A percentile compares a stretch with the other conserved stretches of the same genome.
phyloP scores from a whole-genome alignment of 2,888 invertebrate species.

The Oscheius sp. region DNA sequence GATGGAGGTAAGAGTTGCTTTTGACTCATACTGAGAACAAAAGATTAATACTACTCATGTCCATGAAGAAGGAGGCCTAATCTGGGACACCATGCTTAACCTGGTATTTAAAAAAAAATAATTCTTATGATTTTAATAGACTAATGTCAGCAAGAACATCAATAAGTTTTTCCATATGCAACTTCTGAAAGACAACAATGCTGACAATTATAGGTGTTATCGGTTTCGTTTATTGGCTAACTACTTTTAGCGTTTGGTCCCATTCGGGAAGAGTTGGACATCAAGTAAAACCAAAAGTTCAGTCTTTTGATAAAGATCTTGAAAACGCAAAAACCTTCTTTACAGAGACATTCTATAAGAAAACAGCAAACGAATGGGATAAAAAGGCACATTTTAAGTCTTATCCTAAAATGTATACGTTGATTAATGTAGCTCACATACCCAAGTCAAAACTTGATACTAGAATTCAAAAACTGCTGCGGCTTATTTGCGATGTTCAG shows the following conservation, averaged over 20 bases:
- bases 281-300: slow-evolving; percentile 72
- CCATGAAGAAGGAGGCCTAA: slow-evolving; percentile 69
- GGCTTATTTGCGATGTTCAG: slow-evolving; percentile 73
- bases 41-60: slow-evolving; percentile 70
- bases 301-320: slow-evolving; percentile 71
- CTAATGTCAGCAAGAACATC: slow-evolving; percentile 74
- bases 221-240: too few relatives aligned
- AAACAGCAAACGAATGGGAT: slow-evolving; percentile 72
- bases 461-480: slow-evolving; percentile 70
- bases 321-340: slow-evolving; percentile 72
- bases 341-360: slow-evolving; percentile 73
- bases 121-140: slow-evolving; percentile 71
- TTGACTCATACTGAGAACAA: slow-evolving; percentile 71
- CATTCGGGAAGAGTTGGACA: slow-evolving; percentile 75
- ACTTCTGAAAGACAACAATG: slow-evolving; percentile 72
- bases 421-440: slow-evolving; percentile 26
- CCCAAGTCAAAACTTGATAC: slow-evolving; percentile 67
- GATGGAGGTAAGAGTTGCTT: slow-evolving; percentile 70
- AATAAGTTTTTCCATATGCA: slow-evolving; percentile 75
- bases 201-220: slow-evolving; percentile 69
- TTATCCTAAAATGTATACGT: slow-evolving; percentile 26
- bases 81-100: slow-evolving; percentile 74
- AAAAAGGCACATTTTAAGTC: slow-evolving; percentile 12
- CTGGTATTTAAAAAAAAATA: too few relatives aligned
- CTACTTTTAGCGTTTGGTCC: slow-evolving; percentile 71